Conservation (phyloP, 2,888 invertebrate genomes). For the Idaea dimidiata region DNA sequence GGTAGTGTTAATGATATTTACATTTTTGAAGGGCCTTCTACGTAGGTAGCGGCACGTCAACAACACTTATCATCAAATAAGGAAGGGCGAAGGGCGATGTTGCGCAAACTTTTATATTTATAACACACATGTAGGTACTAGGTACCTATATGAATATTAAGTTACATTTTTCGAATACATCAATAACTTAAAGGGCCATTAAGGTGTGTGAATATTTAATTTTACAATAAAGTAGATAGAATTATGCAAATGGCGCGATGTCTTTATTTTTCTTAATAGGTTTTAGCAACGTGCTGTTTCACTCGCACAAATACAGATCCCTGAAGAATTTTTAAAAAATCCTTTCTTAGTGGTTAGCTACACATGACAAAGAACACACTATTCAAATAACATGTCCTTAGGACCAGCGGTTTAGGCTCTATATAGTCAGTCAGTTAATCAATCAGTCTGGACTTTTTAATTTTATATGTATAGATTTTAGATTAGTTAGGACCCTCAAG, state of each 20-base stretch:
- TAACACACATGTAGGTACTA: not conserved
- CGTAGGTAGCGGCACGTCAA: not conserved
- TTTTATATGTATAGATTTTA: too few relatives aligned
- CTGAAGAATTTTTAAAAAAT: too few relatives aligned
- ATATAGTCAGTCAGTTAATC: too few relatives aligned
- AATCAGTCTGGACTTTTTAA: too few relatives aligned
- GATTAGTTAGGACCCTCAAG: too few relatives aligned
- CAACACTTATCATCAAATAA: not conserved
- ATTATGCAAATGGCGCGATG: not conserved
- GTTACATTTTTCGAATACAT: slow-evolving; percentile 3
- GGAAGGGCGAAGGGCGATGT: slow-evolving; percentile 20
- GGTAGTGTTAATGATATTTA: slow-evolving; percentile 25
- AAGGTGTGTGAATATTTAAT: not conserved
- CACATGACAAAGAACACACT: too few relatives aligned
- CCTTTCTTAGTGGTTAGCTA: too few relatives aligned
- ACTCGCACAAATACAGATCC: too few relatives aligned
- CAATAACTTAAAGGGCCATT: slow-evolving; percentile 2
- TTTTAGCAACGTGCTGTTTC: too few relatives aligned
- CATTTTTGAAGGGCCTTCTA: slow-evolving; percentile 15
- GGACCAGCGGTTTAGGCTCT: too few relatives aligned
- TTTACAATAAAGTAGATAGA: not conserved
- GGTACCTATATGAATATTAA: not conserved
- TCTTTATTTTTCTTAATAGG: too few relatives aligned
- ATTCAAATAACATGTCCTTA: too few relatives aligned
- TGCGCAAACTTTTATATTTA: slow-evolving; percentile 3